Conservation (phyloP, 1,140 invertebrate genomes). For the Ceratina australensis region DNA sequence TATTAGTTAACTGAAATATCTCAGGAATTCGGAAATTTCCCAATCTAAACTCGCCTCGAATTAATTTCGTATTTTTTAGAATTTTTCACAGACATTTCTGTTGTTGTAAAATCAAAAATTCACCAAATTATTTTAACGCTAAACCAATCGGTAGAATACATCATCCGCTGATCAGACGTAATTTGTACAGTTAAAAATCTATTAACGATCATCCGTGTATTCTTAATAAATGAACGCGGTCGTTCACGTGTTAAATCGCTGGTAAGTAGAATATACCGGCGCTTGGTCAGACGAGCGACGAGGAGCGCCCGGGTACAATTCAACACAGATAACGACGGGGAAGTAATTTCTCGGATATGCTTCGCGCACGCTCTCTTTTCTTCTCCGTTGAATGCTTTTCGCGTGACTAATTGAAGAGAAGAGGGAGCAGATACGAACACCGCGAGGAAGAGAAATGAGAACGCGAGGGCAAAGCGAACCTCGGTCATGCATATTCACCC, state of each 20-base stretch:
- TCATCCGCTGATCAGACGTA: neutral
- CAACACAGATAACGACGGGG: neutral
- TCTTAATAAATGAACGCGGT: no score
- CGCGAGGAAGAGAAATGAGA: neutral
- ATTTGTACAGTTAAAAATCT: neutral
- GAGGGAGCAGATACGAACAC: neutral
- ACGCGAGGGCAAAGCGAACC: constrained; percentile 36
- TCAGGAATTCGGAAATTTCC: no score
- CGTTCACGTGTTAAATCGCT: neutral
- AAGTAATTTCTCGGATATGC: neutral
- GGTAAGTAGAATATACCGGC: neutral
- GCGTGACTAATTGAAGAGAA: constrained; percentile 51
- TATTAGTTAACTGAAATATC: neutral
- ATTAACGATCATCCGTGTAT: no score
- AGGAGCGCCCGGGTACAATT: neutral
- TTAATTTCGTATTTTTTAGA: neutral
- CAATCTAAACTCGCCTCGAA: neutral
- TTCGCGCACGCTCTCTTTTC: constrained; percentile 1
- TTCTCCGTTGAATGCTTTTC: constrained; percentile 29
- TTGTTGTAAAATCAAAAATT: neutral
- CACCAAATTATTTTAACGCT: neutral
- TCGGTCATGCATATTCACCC: constrained; percentile 6
- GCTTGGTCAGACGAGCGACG: neutral
- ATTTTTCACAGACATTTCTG: neutral
- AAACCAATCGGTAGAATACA: neutral